These are phyloP conservation scores for Tetrao urogallus DNA, from an alignment of 2,113 vertebrate species.

Conservation along the genomic window DNA sequence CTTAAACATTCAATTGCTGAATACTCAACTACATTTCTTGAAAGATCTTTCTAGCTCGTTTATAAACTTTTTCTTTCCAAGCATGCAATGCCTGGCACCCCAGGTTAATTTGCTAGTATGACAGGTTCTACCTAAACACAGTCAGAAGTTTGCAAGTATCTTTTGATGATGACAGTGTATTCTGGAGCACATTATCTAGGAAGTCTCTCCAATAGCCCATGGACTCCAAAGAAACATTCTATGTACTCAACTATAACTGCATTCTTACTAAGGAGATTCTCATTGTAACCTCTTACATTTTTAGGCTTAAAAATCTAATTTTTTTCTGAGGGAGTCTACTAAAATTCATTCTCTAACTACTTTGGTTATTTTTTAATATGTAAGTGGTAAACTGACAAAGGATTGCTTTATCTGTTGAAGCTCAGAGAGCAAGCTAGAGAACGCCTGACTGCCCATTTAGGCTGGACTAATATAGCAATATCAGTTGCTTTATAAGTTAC, in stretches of 20 bases:
- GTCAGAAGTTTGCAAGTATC: background rate
- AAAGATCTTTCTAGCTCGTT: background rate
- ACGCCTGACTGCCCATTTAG: background rate
- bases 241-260: background rate
- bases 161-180: background rate
- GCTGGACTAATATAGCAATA: background rate
- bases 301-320: background rate
- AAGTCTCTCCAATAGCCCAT: background rate
- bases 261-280: background rate
- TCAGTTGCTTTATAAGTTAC: background rate
- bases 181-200: background rate
- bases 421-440: background rate
- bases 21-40: background rate
- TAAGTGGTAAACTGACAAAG: background rate
- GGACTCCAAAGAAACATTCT: background rate
- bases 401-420: background rate
- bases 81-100: background rate
- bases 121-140: background rate
- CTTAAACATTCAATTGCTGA: background rate
- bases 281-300: background rate
- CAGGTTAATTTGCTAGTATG: background rate
- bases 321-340: background rate
- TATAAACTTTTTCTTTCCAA: background rate
- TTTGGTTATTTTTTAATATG: background rate
- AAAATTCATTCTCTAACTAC: conserved; percentile 10